phyloP scores from a whole-genome alignment of 2,888 invertebrate species.

The Pyralis farinalis region DNA sequence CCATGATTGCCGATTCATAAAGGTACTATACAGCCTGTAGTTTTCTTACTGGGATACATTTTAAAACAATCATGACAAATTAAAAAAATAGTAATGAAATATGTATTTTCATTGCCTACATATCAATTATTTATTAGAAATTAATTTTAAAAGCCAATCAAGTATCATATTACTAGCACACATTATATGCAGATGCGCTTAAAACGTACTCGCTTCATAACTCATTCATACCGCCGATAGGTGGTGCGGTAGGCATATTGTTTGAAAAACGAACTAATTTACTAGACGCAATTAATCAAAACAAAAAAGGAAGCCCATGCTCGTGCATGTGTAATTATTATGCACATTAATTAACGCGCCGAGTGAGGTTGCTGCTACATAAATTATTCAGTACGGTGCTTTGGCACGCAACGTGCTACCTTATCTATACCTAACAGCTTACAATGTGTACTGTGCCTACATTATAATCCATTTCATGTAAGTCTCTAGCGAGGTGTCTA shows the following conservation, averaged over 20 bases:
- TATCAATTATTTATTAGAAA: neutral
- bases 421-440: slow-evolving; percentile 22
- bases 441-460: neutral
- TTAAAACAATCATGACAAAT: too few species aligned
- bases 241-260: slow-evolving; percentile 26
- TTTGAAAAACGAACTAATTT: slow-evolving; percentile 61
- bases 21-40: too few species aligned
- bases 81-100: too few species aligned
- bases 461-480: neutral
- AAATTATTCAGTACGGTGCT: slow-evolving; percentile 57
- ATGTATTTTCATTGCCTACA: too few species aligned
- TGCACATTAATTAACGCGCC: slow-evolving; percentile 74
- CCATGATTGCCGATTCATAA: too few species aligned
- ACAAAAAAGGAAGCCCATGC: slow-evolving; percentile 75
- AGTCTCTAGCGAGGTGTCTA: neutral
- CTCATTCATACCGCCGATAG: slow-evolving; percentile 2
- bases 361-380: slow-evolving; percentile 50
- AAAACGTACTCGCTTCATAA: slow-evolving; percentile 6
- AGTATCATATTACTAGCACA: slow-evolving; percentile 7
- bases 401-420: slow-evolving; percentile 52
- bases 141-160: slow-evolving; percentile 1
- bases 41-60: too few species aligned
- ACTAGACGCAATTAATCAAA: slow-evolving; percentile 71
- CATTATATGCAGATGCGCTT: neutral
- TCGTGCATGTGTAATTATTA: slow-evolving; percentile 75